Evolutionary conservation across 2,113 vertebrate genomes (phyloP), one percentile per base, ranked within the genome.

Genomic region (Trachemys scripta): DNA sequence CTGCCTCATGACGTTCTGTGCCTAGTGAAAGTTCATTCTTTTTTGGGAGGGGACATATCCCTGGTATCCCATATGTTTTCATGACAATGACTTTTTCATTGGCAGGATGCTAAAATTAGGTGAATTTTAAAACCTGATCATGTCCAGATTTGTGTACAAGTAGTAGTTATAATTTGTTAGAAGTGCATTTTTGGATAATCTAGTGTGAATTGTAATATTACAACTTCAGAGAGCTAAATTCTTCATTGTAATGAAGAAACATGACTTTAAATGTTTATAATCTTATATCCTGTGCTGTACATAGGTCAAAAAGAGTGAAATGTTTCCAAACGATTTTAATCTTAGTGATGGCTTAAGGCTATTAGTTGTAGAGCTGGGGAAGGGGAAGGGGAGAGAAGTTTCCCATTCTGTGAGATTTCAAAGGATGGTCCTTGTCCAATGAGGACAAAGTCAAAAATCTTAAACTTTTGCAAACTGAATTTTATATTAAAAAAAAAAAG

Each of bases 181-280:
- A 88, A 93, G 86, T 90, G 90, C 85, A 27, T 86, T 95, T 96
- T 88, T 93, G 25, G 27, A 65, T 75, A 35, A 92, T 93, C 95
- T 90, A 95, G 89, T 97, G 96, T 91, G 91, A 87, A 81, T 96
- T 94, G 96, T 97, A 97, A 96, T 97, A 94, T 96, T 96, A 94
- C 87, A 89, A 88, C 96, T 96, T 95, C 89, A 90, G 90, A 95
- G 87, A 81, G 82, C 89, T 90, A 95, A 96, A 93, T 96, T 97
- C 87, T 93, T 57, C 94, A 97, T 96, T 95, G 92, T 97, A 50
- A 79, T 87, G 85, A 87, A 96, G 92, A 86, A 95, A 97, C 96
- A 92, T 81, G 75, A 92, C 81, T 94, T 90, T 62, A 89, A 88
- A 75, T 87, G 81, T 88, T 27, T 88, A 81, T 93, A 82, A 87